Evolutionary conservation across 2,797 vertebrate genomes (phyloP).

Genomic region (Acanthopagrus latus): DNA sequence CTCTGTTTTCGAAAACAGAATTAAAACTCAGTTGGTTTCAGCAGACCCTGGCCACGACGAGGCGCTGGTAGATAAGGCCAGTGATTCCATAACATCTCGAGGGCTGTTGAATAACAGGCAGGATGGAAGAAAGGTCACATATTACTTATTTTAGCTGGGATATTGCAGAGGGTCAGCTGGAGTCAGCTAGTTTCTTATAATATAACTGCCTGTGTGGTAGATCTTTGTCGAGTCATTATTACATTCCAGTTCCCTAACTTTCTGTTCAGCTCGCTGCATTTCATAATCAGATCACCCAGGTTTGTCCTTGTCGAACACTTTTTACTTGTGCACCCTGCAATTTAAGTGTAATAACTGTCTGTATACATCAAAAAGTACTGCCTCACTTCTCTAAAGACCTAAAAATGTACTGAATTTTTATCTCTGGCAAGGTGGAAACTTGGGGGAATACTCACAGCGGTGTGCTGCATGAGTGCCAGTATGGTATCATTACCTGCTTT

Average conservation of each 20-base stretch:
- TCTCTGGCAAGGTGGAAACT: constrained; percentile 54
- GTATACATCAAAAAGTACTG: constrained; percentile 24
- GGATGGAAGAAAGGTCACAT: constrained; percentile 29
- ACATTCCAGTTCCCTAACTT: background rate
- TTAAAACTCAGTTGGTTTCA: constrained; percentile 41
- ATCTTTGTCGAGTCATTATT: background rate
- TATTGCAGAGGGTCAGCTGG: constrained; percentile 8
- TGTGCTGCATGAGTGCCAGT: constrained; percentile 57
- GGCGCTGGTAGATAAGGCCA: constrained; percentile 28
- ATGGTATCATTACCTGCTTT: constrained; percentile 74
- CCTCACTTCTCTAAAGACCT: constrained; percentile 35
- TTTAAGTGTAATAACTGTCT: constrained; percentile 5
- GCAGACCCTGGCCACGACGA: constrained; percentile 24
- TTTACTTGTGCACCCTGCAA: constrained; percentile 8
- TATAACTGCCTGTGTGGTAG: background rate
- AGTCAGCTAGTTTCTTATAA: background rate
- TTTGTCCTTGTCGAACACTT: background rate
- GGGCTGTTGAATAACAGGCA: constrained; percentile 46
- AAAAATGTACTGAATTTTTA: constrained; percentile 29
- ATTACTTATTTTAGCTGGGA: constrained; percentile 7
- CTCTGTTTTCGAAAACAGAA: constrained; percentile 57
- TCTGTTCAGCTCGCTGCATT: constrained; percentile 1
- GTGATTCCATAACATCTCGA: constrained; percentile 28
- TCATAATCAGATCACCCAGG: constrained; percentile 10
- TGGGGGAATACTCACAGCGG: constrained; percentile 51